Evolutionary conservation across 2,797 vertebrate species (phyloP).

Genomic region (Helostoma temminkii): DNA sequence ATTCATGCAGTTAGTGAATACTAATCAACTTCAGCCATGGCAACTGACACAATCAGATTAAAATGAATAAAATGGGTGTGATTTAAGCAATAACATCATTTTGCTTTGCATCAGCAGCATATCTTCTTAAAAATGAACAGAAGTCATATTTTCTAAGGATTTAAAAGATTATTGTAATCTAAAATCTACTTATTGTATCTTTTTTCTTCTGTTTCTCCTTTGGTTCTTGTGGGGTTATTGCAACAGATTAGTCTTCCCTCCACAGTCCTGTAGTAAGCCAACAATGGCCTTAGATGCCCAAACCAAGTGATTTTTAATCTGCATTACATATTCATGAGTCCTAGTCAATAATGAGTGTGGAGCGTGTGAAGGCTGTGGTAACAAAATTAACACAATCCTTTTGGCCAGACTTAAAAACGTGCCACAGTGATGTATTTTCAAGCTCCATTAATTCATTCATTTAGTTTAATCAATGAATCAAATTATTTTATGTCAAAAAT

Average conservation of each 20-base stretch:
- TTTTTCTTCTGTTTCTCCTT: neutral
- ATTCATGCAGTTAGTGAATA: conserved; percentile 36
- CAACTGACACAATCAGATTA: conserved; percentile 29
- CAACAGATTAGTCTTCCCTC: conserved; percentile 48
- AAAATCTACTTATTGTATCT: neutral
- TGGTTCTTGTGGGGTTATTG: conserved; percentile 18
- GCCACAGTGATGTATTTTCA: neutral
- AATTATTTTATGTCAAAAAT: neutral
- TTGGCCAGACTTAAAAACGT: neutral
- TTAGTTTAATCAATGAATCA: neutral
- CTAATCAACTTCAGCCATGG: conserved; percentile 36
- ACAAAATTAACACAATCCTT: conserved; percentile 4
- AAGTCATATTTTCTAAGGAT: conserved; percentile 15
- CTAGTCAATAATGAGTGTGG: conserved; percentile 10
- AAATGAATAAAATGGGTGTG: conserved; percentile 37
- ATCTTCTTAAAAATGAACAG: conserved; percentile 13
- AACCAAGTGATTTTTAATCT: conserved; percentile 14
- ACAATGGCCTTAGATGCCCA: neutral
- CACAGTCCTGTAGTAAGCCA: conserved; percentile 16
- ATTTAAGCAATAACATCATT: conserved; percentile 46
- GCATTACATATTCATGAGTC: conserved; percentile 31
- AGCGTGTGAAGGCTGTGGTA: neutral
- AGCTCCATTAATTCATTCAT: neutral
- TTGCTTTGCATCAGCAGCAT: conserved; percentile 20
- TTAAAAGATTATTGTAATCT: neutral